A percentile compares a stretch with the other conserved stretches of the same genome.
Conservation (phyloP, 1,140 invertebrate species). For the Tetramorium simillimum region DNA sequence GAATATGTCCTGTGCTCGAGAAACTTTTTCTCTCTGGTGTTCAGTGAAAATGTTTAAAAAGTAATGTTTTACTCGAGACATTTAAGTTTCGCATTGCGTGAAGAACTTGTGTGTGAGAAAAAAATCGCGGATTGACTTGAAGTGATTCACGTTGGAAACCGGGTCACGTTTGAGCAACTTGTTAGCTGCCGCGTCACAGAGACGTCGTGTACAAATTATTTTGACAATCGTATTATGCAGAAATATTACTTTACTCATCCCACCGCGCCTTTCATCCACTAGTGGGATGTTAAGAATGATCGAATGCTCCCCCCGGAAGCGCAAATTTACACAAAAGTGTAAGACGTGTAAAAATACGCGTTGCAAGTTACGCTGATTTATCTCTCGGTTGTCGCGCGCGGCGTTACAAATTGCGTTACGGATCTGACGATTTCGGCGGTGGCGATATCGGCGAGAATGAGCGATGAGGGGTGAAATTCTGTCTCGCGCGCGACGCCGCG, state of each 20-base stretch:
- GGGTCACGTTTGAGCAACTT: background rate
- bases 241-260: background rate
- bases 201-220: background rate
- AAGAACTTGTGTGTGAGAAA: background rate
- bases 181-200: background rate
- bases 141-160: background rate
- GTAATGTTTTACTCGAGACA: background rate
- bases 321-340: background rate
- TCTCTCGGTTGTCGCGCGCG: slow-evolving; percentile 5
- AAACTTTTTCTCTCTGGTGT: background rate
- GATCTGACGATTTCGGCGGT: background rate
- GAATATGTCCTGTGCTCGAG: background rate
- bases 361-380: slow-evolving; percentile 20
- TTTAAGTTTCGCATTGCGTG: background rate
- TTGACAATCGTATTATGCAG: background rate
- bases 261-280: background rate
- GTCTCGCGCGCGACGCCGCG: background rate
- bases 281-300: slow-evolving; percentile 14
- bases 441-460: background rate
- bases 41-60: background rate
- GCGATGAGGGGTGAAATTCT: slow-evolving; percentile 1
- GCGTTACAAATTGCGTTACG: slow-evolving; percentile 4
- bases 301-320: background rate
- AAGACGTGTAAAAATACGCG: slow-evolving; percentile 7
- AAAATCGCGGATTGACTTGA: background rate